phyloP scores from a whole-genome alignment of 2,113 vertebrate genomes.

The Mugil cephalus region DNA sequence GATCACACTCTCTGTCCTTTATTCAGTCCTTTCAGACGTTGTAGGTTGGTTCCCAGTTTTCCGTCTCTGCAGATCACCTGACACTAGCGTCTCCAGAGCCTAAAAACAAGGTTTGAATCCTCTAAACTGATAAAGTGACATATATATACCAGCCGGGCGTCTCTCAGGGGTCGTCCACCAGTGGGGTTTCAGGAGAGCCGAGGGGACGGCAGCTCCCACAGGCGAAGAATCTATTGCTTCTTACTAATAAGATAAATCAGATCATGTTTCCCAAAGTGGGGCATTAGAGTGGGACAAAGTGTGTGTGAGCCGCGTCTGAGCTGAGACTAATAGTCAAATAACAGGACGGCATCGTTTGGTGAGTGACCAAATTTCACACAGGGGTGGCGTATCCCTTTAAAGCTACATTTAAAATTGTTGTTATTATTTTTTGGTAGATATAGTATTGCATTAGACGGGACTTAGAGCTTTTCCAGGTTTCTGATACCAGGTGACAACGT shows the following conservation, averaged over 20 bases:
- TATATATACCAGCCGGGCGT: constrained; percentile 29
- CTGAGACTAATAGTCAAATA: constrained; percentile 37
- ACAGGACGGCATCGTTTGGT: background rate
- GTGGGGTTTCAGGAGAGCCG: constrained; percentile 33
- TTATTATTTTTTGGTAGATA: no score
- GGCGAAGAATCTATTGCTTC: constrained; percentile 59
- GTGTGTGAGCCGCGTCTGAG: constrained; percentile 17
- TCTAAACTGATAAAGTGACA: constrained; percentile 51
- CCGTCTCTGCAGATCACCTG: background rate
- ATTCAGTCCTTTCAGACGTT: no score
- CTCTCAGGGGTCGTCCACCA: constrained; percentile 38
- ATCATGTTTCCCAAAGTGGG: constrained; percentile 75
- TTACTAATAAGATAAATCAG: constrained; percentile 74
- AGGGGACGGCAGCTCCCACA: constrained; percentile 43
- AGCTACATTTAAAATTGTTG: no score
- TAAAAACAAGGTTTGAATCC: constrained; percentile 25
- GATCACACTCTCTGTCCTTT: no score
- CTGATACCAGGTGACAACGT: no score
- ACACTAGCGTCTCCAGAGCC: background rate
- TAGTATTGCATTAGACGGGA: no score
- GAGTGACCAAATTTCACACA: no score
- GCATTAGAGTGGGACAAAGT: constrained; percentile 66
- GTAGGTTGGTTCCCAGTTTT: background rate
- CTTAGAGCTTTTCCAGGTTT: no score
- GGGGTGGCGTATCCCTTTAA: no score